Evolutionary conservation across 1,140 invertebrate species (phyloP), one percentile per base, ranked within the genome.

Genomic region (Diachasmimorpha longicaudata): DNA sequence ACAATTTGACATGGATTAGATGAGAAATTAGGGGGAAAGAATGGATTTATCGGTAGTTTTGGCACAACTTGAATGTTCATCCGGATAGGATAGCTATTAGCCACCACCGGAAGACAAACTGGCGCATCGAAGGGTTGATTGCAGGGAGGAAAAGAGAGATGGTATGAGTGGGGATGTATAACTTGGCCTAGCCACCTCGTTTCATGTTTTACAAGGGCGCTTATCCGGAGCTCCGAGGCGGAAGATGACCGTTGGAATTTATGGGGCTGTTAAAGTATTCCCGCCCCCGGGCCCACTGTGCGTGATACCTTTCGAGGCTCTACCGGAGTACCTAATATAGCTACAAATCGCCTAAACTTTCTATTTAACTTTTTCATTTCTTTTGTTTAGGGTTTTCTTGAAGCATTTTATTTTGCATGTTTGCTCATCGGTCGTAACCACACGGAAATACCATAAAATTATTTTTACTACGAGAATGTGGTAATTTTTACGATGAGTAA

Each of bases 221-320:
- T 83, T 85, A 85, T 84, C 79, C 78, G 70, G 76, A 71, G 77
- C 78, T 83, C 76, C 81, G 77, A 81, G 80, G 77, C 70, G 81
- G 81, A 86, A 86, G 84, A 86, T 87, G 86, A 86, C 85, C 84
- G 81, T 72, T 77, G 80, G 80, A 86, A 85, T 86, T 88, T 88
- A 88, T 84, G 77, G 80, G 36, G 79, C 79, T 81, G 83, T 87
- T 86, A 88, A 88, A 86, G 81, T 77, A 78, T 81, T 68, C 25
- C 36, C 58, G 19, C 23, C 58, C 31, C 19, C 23, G 13, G 58
- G 58, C 48, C 6, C 58, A 25, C 23, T 63, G 58, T 31, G 23
- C 58, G 58, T 63, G 48, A 52, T 52, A 52, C 58, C 58, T 31
- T 63, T 14, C 58, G 19, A 31, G 14, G 5, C 31, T 63, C 39